phyloP scores from a whole-genome alignment of 2,888 invertebrate genomes.

The Antitype chi region DNA sequence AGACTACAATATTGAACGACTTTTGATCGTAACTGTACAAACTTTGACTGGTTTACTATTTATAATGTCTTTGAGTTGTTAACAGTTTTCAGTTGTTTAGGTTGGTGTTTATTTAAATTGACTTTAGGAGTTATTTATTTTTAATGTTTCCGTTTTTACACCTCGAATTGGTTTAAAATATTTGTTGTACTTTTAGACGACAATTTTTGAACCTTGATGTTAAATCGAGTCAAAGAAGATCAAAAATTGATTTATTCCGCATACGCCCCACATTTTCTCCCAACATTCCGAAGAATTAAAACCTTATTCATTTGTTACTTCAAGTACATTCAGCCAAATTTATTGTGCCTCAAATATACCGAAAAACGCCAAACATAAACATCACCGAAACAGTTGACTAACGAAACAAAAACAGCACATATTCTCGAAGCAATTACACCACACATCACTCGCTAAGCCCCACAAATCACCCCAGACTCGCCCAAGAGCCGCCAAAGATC shows the following conservation, averaged over 20 bases:
- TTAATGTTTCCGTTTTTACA: not conserved
- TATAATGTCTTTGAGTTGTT: constrained; percentile 36
- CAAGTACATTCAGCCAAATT: not conserved
- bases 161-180: not conserved
- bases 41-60: constrained; percentile 46
- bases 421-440: constrained; percentile 52
- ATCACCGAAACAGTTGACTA: constrained; percentile 25
- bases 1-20: constrained; percentile 67
- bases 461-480: constrained; percentile 62
- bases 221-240: not conserved
- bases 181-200: not conserved
- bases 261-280: not conserved
- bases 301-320: not conserved
- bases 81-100: constrained; percentile 26
- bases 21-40: constrained; percentile 51
- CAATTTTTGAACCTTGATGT: not conserved
- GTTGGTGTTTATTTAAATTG: constrained; percentile 22
- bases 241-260: not conserved
- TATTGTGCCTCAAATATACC: not conserved
- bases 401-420: constrained; percentile 46
- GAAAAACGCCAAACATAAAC: constrained; percentile 16
- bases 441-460: constrained; percentile 54
- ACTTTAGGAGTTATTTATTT: constrained; percentile 12
- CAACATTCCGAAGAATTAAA: not conserved
- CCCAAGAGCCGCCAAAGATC: constrained; percentile 61